phyloP scores from a whole-genome alignment of 2,797 vertebrate genomes.

The Garrulus glandarius region DNA sequence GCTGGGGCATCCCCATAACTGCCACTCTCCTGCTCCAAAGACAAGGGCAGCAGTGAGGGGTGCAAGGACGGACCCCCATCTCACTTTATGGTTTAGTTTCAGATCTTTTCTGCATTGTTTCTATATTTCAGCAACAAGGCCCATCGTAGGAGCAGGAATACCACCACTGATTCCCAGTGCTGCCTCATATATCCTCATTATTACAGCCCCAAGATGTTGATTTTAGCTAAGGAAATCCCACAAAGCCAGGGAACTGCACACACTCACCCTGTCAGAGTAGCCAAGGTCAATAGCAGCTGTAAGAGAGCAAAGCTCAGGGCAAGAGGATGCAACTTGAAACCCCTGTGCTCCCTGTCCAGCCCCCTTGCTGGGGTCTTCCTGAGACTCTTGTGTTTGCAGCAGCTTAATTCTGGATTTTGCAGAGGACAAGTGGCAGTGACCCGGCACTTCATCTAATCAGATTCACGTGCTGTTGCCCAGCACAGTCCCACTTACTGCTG shows the following conservation, averaged over 20 bases:
- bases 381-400: rapidly evolving
- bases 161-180: neutral
- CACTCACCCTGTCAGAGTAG: neutral
- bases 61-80: neutral
- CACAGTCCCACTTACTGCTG: neutral
- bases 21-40: neutral
- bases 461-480: neutral
- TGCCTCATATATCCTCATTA: neutral
- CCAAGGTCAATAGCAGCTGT: rapidly evolving
- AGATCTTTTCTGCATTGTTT: neutral
- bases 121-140: neutral
- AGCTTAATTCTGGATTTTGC: neutral
- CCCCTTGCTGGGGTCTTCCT: neutral
- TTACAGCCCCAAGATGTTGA: neutral
- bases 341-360: neutral
- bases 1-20: neutral
- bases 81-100: neutral
- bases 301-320: neutral
- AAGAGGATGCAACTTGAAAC: rapidly evolving
- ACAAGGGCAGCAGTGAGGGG: neutral
- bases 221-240: neutral
- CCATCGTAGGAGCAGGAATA: neutral
- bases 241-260: rapidly evolving
- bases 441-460: neutral
- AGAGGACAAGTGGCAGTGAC: neutral